phyloP scores from a whole-genome alignment of 2,113 vertebrate genomes.

The Misgurnus anguillicaudatus region DNA sequence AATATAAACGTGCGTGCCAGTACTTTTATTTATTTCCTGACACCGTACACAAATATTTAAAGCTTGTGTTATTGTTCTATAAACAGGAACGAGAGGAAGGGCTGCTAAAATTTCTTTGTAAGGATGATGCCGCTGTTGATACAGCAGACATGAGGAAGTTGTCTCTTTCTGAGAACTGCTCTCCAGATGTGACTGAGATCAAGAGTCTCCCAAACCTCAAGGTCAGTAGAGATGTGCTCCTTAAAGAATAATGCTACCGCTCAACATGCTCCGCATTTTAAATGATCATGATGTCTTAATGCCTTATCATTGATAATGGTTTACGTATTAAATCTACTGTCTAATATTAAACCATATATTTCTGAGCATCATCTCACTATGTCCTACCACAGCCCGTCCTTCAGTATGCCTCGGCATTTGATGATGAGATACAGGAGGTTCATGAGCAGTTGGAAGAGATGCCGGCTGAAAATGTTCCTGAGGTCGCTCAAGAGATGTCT shows the following conservation, averaged over 20 bases:
- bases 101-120: constrained; percentile 65
- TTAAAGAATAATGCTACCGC: too few species aligned
- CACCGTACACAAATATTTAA: too few species aligned
- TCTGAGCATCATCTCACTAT: background rate
- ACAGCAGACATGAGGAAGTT: constrained; percentile 74
- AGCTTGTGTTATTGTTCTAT: background rate
- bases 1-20: too few species aligned
- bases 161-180: constrained; percentile 73
- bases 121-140: constrained; percentile 54
- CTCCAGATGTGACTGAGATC: constrained; percentile 68
- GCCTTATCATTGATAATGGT: too few species aligned
- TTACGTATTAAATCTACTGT: background rate
- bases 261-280: too few species aligned
- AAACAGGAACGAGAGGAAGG: constrained; percentile 82
- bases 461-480: constrained; percentile 38
- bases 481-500: constrained; percentile 54
- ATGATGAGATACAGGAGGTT: constrained; percentile 81
- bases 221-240: constrained; percentile 53
- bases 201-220: constrained; percentile 60
- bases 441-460: constrained; percentile 63
- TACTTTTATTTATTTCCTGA: background rate
- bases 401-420: constrained; percentile 88
- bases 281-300: too few species aligned
- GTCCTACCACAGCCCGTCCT: constrained; percentile 72
- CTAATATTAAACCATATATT: background rate